Evolutionary conservation across 2,888 invertebrate species (phyloP), one percentile per base, ranked within the genome.

Genomic region (Calliphora vomitoria): DNA sequence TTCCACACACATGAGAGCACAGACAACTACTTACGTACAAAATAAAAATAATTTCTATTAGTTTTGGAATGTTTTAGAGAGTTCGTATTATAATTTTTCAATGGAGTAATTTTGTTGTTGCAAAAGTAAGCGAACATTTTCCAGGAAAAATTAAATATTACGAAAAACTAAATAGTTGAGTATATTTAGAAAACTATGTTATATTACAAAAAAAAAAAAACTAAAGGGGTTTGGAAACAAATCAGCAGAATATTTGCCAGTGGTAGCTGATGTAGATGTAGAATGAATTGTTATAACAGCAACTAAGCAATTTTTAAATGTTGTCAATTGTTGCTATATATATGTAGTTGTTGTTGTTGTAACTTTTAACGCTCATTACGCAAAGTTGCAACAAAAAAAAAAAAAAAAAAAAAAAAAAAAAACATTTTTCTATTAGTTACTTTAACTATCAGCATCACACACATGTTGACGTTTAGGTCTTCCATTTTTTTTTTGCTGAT

Each of bases 351-450:
- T 41, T 84, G 74, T 58, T 80, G 82, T n/a, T n/a, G 25, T 71
- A 80, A 75, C 69, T 71, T 72, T 85, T 74, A 74, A 82, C 64
- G 78, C 91, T 91, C 91, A 91, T 91, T 92, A 91, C 53, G 53
- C 72, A 78, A 79, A 85, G 72, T 82, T 66, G 64, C 25, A 64
- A 74, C 74, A 55, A 66, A 25, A 25, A 74, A 82, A 55, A 66
- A 58, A 58, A 3, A 11, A 13, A 55, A 58, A 58, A 58, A 74
- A 82, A 55, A 66, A 58, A 58, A 3, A 11, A 13, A 55, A 58
- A 58, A 58, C 15, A 55, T 75, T 68, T 74, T 58, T 74, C 8
- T 64, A 38, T 68, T 8, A 62, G 13, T 72, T 64, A 41, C 64
- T 64, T 13, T n/a, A 79, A 10, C 25, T 47, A 68, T 31, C 78